phyloP scores from a whole-genome alignment of 2,113 vertebrate species.

The Lasiurus borealis region DNA sequence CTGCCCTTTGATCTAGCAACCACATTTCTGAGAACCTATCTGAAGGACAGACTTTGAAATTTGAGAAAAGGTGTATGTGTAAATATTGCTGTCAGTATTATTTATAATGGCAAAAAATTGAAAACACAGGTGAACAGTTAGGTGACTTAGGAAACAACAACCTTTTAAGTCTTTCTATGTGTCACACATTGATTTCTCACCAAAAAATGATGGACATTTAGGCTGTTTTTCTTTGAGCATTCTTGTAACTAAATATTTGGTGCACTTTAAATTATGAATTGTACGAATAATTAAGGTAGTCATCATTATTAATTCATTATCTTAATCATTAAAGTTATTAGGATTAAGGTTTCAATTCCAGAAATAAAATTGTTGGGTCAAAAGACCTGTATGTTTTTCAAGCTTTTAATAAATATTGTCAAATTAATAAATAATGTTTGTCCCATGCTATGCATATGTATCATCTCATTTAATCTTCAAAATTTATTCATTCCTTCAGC shows the following conservation, averaged over 20 bases:
- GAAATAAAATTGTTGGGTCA: conserved; percentile 26
- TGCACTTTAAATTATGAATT: conserved; percentile 27
- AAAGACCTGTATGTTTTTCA: background rate
- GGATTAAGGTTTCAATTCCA: conserved; percentile 42
- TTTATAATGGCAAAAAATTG: background rate
- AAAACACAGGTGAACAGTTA: background rate
- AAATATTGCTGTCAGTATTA: conserved; percentile 4
- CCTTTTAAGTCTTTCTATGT: background rate
- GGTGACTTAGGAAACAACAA: background rate
- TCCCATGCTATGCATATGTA: background rate
- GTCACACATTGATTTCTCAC: background rate
- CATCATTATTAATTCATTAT: conserved; percentile 45
- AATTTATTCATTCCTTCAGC: background rate
- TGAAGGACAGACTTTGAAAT: background rate
- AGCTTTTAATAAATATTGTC: background rate
- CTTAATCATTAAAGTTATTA: conserved; percentile 48
- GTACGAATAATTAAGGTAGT: conserved; percentile 28
- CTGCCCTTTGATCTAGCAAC: background rate
- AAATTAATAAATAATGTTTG: background rate
- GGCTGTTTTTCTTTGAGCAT: background rate
- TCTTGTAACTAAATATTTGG: conserved; percentile 5
- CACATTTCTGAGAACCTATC: background rate
- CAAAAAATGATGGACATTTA: background rate
- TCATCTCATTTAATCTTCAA: background rate
- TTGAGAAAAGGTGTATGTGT: background rate